Percentiles rank a stretch among this genome's conserved stretches.
Evolutionary conservation across 2,888 invertebrate species (phyloP).

Genomic region (Eurytoma adleriae): DNA sequence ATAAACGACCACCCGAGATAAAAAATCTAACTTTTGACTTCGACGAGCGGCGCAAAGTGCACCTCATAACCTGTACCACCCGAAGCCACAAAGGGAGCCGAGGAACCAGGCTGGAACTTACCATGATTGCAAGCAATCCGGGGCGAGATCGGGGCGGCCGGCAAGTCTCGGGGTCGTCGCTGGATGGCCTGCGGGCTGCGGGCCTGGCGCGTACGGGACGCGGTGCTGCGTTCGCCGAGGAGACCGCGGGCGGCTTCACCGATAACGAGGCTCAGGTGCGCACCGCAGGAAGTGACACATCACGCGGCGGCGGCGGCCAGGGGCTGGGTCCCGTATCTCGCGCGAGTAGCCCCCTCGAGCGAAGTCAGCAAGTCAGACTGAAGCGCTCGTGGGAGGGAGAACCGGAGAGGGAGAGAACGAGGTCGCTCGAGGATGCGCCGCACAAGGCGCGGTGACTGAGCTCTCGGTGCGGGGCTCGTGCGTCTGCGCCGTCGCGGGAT

Average conservation of each 20-base stretch:
- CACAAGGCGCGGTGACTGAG: no score
- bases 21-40: background rate
- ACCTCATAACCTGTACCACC: background rate
- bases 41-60: background rate
- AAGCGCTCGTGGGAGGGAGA: no score
- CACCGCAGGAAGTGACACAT: slow-evolving; percentile 53
- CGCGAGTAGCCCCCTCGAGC: slow-evolving; percentile 25
- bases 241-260: slow-evolving; percentile 23
- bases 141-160: background rate
- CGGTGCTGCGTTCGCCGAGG: background rate
- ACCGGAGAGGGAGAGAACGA: no score
- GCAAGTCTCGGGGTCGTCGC: background rate
- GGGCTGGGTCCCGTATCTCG: slow-evolving; percentile 36
- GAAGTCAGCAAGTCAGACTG: no score
- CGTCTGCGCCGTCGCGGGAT: slow-evolving; percentile 6
- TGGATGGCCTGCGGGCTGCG: background rate
- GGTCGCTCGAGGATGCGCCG: no score
- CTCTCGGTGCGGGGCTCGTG: no score
- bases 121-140: slow-evolving; percentile 22
- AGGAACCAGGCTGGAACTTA: background rate
- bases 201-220: background rate
- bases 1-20: background rate
- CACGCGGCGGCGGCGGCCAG: slow-evolving; percentile 34
- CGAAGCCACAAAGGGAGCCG: background rate
- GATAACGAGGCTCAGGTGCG: slow-evolving; percentile 37